Percentiles rank a stretch among this genome's conserved stretches.
Evolutionary conservation across 2,888 invertebrate species (phyloP).

Genomic region (Trypoxylon attenuatum): DNA sequence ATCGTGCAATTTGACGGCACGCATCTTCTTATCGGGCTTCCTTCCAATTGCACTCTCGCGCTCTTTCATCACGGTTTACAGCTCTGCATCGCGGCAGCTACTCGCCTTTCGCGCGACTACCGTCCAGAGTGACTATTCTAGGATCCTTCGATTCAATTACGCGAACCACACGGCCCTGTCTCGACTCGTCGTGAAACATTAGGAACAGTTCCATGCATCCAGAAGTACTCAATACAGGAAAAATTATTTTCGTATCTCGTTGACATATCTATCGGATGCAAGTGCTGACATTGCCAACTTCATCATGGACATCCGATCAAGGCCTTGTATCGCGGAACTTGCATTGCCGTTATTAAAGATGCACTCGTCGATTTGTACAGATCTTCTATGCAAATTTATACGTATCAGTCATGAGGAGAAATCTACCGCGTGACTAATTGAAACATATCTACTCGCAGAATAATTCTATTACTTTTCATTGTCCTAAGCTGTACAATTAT

Average conservation of each 20-base stretch:
- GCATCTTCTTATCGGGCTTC: conserved; percentile 9
- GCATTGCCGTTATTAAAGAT: background rate
- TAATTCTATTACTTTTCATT: no score
- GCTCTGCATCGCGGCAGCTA: conserved; percentile 2
- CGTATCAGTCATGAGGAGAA: no score
- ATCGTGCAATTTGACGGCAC: background rate
- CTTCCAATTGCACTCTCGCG: background rate
- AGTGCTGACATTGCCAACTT: background rate
- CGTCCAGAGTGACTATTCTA: background rate
- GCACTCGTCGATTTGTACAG: conserved; percentile 10
- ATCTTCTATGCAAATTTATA: background rate
- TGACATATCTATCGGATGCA: background rate
- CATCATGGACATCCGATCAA: background rate
- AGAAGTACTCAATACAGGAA: background rate
- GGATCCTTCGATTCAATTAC: no score
- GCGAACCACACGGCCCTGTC: background rate
- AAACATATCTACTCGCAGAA: no score
- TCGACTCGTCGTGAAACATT: no score
- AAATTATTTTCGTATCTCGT: conserved; percentile 16
- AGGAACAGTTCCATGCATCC: background rate
- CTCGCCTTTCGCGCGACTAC: background rate
- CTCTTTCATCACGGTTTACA: conserved; percentile 13
- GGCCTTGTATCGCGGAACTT: background rate
- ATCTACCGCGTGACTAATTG: no score
- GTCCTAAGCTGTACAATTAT: no score